Evolutionary conservation across 2,888 invertebrate genomes (phyloP).

Genomic region (Conchocele bisecta): DNA sequence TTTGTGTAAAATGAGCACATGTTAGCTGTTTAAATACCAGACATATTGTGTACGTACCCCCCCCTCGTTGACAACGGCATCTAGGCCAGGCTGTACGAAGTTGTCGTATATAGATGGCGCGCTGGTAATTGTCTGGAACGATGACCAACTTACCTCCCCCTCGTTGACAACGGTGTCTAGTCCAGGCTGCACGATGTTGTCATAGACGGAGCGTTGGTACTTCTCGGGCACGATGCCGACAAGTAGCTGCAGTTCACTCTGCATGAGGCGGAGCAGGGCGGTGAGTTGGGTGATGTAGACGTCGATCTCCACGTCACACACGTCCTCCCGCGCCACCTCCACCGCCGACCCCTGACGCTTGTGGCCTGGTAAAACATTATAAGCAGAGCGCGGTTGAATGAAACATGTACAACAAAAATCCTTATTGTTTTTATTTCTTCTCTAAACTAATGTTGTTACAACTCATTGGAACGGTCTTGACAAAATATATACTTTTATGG

Average conservation of each 20-base stretch:
- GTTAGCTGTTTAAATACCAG: no score
- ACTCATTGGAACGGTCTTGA: no score
- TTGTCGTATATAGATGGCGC: not conserved
- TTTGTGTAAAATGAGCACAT: no score
- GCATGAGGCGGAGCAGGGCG: constrained; percentile 92
- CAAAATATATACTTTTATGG: no score
- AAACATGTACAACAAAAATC: no score
- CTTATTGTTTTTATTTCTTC: no score
- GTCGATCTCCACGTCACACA: constrained; percentile 91
- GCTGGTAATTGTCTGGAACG: no score
- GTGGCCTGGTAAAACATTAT: constrained; percentile 61
- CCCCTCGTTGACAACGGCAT: not conserved
- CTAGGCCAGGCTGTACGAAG: not conserved
- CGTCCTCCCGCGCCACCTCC: constrained; percentile 86
- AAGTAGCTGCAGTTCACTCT: constrained; percentile 92
- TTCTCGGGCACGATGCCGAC: constrained; percentile 92
- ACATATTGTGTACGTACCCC: not conserved
- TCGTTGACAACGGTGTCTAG: constrained; percentile 93
- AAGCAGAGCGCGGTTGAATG: no score
- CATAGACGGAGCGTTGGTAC: constrained; percentile 92
- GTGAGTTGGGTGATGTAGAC: constrained; percentile 92
- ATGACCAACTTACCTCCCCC: constrained; percentile 90
- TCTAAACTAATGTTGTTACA: no score
- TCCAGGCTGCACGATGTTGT: constrained; percentile 91
- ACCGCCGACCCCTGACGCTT: constrained; percentile 70